Conservation (phyloP, 2,888 invertebrate species). For the Drosophila koepferae region DNA sequence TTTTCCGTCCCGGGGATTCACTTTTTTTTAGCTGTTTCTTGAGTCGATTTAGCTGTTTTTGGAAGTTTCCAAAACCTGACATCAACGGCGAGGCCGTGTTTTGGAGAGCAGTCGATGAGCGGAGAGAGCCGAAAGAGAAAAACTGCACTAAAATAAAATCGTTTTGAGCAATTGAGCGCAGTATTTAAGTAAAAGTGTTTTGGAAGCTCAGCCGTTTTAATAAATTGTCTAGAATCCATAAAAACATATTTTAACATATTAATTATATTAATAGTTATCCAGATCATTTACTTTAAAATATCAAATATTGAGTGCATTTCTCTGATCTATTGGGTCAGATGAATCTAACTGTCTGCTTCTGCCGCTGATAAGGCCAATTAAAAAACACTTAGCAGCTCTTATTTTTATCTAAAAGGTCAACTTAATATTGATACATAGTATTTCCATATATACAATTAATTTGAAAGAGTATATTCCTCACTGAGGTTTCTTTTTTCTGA, state of each 20-base stretch:
- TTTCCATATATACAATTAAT: not conserved
- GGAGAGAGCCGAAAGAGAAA: constrained; percentile 10
- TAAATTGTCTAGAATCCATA: not conserved
- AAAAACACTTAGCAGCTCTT: constrained; percentile 14
- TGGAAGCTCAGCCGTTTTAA: not conserved
- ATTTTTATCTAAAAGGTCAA: not conserved
- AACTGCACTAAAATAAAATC: constrained; percentile 22
- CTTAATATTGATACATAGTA: not conserved
- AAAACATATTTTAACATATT: not conserved
- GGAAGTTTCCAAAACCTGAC: too few relatives aligned
- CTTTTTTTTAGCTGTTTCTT: too few relatives aligned
- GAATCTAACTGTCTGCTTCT: not conserved
- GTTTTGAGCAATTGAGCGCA: not conserved
- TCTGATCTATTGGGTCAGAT: not conserved
- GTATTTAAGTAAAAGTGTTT: not conserved
- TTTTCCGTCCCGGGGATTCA: too few relatives aligned
- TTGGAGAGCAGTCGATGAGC: constrained; percentile 4
- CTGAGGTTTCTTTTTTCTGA: not conserved
- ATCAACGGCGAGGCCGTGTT: too few relatives aligned
- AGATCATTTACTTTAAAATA: too few relatives aligned
- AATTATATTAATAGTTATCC: too few relatives aligned
- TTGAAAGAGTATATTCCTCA: constrained; percentile 1
- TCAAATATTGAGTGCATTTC: not conserved
- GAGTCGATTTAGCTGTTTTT: too few relatives aligned
- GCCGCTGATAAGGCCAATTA: constrained; percentile 22